A percentile compares a stretch with the other conserved stretches of the same genome.
Evolutionary conservation across 2,888 invertebrate genomes (phyloP).

Genomic region (Dicranocentrus wangi): DNA sequence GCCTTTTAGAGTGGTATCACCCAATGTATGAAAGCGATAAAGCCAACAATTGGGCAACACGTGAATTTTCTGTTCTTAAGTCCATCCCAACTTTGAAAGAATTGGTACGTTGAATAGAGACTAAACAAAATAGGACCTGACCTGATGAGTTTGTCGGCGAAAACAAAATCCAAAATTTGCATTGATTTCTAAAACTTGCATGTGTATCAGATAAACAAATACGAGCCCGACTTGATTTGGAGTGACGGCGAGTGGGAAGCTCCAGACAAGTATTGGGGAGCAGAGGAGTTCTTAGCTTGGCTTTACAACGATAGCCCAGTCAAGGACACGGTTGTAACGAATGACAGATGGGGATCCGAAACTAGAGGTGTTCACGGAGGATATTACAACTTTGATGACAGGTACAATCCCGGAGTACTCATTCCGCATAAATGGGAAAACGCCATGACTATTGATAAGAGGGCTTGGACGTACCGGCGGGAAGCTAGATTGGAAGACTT

Average conservation of each 20-base stretch:
- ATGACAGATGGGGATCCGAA: slow-evolving; percentile 76
- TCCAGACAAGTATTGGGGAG: slow-evolving; percentile 75
- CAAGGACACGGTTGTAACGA: slow-evolving; percentile 76
- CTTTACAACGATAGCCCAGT: slow-evolving; percentile 76
- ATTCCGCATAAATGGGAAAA: slow-evolving; percentile 77
- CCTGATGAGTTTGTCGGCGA: not conserved
- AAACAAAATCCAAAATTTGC: not conserved
- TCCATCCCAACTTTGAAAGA: slow-evolving; percentile 50
- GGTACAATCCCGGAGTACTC: slow-evolving; percentile 75
- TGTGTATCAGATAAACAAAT: slow-evolving; percentile 72
- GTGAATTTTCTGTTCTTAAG: slow-evolving; percentile 71
- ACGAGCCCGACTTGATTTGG: slow-evolving; percentile 75
- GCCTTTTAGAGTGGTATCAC: slow-evolving; percentile 76
- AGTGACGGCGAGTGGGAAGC: slow-evolving; percentile 74
- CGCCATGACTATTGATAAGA: slow-evolving; percentile 76
- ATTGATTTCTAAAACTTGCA: not conserved
- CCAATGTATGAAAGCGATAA: slow-evolving; percentile 75
- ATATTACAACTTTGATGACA: slow-evolving; percentile 75
- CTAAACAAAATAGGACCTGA: slow-evolving; percentile 73
- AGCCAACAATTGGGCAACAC: slow-evolving; percentile 73
- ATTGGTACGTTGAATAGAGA: slow-evolving; percentile 71
- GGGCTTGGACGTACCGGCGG: slow-evolving; percentile 75
- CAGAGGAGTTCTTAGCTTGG: slow-evolving; percentile 75
- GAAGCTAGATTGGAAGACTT: slow-evolving; percentile 73
- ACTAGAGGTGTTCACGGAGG: slow-evolving; percentile 75